Evolutionary conservation across 2,113 vertebrate genomes (phyloP), one percentile per base, ranked within the genome.

Genomic region (Oreotrochilus melanogaster): DNA sequence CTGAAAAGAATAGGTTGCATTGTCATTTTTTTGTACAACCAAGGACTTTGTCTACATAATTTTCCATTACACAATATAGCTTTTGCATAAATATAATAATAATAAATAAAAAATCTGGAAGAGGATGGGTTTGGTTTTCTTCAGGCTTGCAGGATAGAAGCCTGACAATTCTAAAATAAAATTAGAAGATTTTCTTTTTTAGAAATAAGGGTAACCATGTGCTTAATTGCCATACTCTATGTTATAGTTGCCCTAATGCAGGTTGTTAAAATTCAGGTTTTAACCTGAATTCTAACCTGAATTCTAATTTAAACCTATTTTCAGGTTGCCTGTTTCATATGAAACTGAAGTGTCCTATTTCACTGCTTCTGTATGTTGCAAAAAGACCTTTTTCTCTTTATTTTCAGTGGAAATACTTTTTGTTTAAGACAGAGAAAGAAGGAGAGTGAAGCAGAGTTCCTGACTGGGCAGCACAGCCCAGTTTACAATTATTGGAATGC

Each of bases 401-500:
- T 81, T 94, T 97, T 96, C 57, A 66, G 90, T 96, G 86, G 96
- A 96, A 96, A 87, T 93, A 96, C 57, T 97, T 95, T 96, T 89
- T 86, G 45, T 91, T 95, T 92, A 22, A 94, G 56, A 86, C 72
- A 91, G 60, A 57, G 80, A 93, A 71, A 3, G 75, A 78, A 74
- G 3, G 75, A 78, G 93, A 56, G 78, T 93, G 95, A 84, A 95
- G 76, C 91, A 91, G 88, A 95, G 92, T 96, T 96, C 93, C 93
- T 97, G 92, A 95, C 93, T 94, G 93, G 94, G 90, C 91, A 96
- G 95, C 73, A 69, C 93, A 96, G 86, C 93, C 96, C 91, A 92
- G 86, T 96, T 97, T 96, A 93, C 96, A 96, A 82, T 96, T 97
- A 94, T 92, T 96, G 96, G 96, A 97, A 97, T 96, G 96, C 95